A percentile compares a stretch with the other conserved stretches of the same genome.
phyloP scores from a whole-genome alignment of 2,888 invertebrate species.

The Nephrotoma flavescens region DNA sequence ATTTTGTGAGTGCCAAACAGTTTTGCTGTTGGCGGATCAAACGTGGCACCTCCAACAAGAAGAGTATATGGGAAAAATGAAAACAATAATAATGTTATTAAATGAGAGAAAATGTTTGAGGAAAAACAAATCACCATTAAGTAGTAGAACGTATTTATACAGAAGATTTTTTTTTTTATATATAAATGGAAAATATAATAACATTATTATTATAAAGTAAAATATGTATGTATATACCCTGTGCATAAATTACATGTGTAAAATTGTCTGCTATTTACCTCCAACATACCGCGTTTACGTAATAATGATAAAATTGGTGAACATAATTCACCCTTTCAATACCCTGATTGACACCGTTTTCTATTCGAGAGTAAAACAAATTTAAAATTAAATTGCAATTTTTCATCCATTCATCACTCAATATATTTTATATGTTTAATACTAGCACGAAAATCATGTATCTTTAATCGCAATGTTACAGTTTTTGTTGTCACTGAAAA shows the following conservation, averaged over 20 bases:
- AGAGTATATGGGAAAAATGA: not conserved
- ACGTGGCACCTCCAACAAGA: not conserved
- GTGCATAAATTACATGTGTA: not conserved
- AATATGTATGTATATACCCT: not conserved
- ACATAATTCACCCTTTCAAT: not conserved
- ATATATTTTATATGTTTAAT: not conserved
- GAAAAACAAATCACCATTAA: not conserved
- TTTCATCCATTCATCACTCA: not conserved
- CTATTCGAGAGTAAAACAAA: not conserved
- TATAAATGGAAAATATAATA: not conserved
- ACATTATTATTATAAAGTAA: not conserved
- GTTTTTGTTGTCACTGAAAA: not conserved
- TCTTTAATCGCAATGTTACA: not conserved
- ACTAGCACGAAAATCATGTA: not conserved
- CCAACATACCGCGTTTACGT: not conserved
- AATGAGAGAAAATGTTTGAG: not conserved
- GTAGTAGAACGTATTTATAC: not conserved
- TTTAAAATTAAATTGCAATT: not conserved
- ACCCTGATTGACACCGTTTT: not conserved
- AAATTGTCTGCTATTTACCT: not conserved
- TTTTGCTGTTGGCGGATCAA: not conserved
- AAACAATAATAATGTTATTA: not conserved
- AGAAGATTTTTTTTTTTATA: not conserved
- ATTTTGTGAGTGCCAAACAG: not conserved
- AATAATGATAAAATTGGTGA: not conserved